Evolutionary conservation across 1,140 invertebrate genomes (phyloP).

Genomic region (Bombus huntii): DNA sequence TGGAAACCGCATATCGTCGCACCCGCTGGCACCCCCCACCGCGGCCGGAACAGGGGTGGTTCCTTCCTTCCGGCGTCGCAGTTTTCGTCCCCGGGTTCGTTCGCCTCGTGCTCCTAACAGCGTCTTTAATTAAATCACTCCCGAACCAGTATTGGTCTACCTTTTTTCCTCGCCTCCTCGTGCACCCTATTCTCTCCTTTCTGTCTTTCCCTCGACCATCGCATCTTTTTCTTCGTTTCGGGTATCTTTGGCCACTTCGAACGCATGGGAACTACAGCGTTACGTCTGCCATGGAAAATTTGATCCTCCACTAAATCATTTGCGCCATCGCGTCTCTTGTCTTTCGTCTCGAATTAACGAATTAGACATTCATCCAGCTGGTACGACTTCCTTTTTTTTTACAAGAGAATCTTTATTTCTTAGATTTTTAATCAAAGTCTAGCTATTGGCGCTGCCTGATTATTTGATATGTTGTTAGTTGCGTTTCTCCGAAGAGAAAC

Average conservation of each 20-base stretch:
- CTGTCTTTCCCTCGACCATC: constrained; percentile 51
- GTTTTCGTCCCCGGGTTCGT: constrained; percentile 64
- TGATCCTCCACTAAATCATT: constrained; percentile 57
- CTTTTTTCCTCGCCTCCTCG: constrained; percentile 53
- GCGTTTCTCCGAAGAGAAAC: too few species aligned
- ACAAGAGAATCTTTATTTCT: too few species aligned
- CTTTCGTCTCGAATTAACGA: constrained; percentile 20
- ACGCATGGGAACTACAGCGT: constrained; percentile 58
- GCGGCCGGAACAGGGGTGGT: constrained; percentile 61
- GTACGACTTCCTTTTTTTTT: too few species aligned
- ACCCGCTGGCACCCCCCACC: constrained; percentile 68
- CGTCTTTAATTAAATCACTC: constrained; percentile 78
- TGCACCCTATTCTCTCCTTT: constrained; percentile 15
- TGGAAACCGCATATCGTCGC: constrained; percentile 81
- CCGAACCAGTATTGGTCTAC: constrained; percentile 65
- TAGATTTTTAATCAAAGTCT: too few species aligned
- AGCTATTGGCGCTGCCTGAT: too few species aligned
- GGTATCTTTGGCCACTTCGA: constrained; percentile 44
- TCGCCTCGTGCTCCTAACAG: constrained; percentile 63
- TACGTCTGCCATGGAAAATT: constrained; percentile 54
- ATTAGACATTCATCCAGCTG: too few species aligned
- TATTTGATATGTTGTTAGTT: too few species aligned
- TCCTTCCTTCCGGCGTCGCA: constrained; percentile 80
- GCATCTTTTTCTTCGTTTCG: constrained; percentile 7
- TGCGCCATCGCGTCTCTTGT: constrained; percentile 11